A percentile compares a stretch with the other conserved stretches of the same genome.
Conservation (phyloP, 2,888 invertebrate species). For the Orthonychiurus folsomi region DNA sequence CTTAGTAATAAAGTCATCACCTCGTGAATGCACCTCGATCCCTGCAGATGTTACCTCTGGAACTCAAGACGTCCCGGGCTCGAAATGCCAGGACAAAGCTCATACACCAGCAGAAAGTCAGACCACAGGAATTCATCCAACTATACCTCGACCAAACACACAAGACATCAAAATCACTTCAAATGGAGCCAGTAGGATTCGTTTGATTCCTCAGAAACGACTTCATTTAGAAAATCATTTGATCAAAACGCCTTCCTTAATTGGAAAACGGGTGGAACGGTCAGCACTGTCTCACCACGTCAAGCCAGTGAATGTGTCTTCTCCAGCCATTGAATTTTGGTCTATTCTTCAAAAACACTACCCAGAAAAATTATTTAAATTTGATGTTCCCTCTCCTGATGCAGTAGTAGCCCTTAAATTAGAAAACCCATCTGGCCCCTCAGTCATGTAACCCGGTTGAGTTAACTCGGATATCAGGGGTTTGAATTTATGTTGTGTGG, state of each 20-base stretch:
- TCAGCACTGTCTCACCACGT: not conserved
- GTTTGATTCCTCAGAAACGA: not conserved
- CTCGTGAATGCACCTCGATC: not conserved
- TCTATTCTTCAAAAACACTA: not conserved
- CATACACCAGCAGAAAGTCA: not conserved
- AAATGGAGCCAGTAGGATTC: no score
- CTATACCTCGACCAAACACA: no score
- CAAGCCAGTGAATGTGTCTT: not conserved
- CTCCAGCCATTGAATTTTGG: not conserved
- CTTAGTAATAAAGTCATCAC: not conserved
- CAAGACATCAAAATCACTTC: no score
- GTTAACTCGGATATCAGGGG: not conserved
- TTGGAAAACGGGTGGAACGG: constrained; percentile 23
- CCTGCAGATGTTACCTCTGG: not conserved
- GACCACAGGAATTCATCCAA: constrained; percentile 4
- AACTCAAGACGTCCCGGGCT: not conserved
- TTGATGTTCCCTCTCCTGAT: constrained; percentile 55
- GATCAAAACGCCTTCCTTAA: constrained; percentile 23
- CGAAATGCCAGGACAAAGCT: no score
- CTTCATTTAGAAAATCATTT: not conserved
- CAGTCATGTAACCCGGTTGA: constrained; percentile 4
- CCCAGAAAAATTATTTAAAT: constrained; percentile 47
- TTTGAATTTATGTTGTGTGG: no score
- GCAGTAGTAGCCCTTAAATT: constrained; percentile 45
- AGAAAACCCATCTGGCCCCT: constrained; percentile 11